Evolutionary conservation across 1,140 invertebrate species (phyloP), one percentile per base, ranked within the genome.

Genomic region (Megalonaias nervosa): DNA sequence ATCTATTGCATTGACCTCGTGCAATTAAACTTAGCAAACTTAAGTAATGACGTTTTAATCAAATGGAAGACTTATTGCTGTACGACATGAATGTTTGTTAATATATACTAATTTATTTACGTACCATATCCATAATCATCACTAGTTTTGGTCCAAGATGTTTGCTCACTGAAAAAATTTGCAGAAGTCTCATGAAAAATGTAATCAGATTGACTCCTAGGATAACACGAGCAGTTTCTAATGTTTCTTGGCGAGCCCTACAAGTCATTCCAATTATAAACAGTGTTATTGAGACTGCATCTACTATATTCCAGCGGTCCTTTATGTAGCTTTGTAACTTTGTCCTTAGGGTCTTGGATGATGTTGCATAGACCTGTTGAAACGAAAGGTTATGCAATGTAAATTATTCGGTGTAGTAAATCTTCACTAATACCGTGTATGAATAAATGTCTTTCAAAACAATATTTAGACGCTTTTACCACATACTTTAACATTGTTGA

Each of bases 41-140:
- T 31, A 31, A 31, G 31, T 5, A 1, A 31, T 31, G 31, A 31
- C 5, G 31, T 31, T 5, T 1, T 5, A 31, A 31, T 31, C 31
- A 31, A 31, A 31, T 2, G 31, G 5, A 31, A 31, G 5, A 31
- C 31, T 31, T 31, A 1, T 31, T 31, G 31, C 31, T 31, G 31
- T 31, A 31, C 5, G 31, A 31, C 31, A 31, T 1, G 31, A 31
- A 31, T 31, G 5, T 31, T 31, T 31, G 31, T 31, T 31, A 1
- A 2, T 2, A 31, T 31, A 31, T 2, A 31, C 1, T 31, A 31
- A 2, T 31, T 1, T 31, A 31, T 31, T 31, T 19, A 84, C 88
- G 84, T 76, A 92, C 90, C 92, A 92, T 92, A 80, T 87, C 82
- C 57, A 88, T 86, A 73, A 92, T 92, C 88, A 92, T 92, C 26